Conservation (phyloP, 2,888 invertebrate species). For the Isotomurus palustris region DNA sequence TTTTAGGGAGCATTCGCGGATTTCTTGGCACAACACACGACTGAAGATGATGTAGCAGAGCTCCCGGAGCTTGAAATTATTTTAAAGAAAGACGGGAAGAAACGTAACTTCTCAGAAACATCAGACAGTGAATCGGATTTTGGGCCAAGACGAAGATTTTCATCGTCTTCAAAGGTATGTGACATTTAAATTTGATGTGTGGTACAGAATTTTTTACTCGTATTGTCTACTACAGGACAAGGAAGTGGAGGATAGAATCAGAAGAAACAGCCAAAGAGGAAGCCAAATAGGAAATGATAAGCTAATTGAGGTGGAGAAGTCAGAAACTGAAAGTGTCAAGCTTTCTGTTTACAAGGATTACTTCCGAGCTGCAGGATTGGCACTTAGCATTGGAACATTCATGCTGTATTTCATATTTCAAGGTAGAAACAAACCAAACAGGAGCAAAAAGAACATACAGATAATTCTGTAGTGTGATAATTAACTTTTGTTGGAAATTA, state of each 20-base stretch:
- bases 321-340: conserved; percentile 54
- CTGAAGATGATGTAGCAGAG: conserved; percentile 48
- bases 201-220: too few relatives aligned
- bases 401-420: conserved; percentile 48
- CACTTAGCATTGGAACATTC: conserved; percentile 48
- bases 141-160: conserved; percentile 31
- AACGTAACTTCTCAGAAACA: conserved; percentile 18
- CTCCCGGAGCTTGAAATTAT: conserved; percentile 31
- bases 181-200: too few relatives aligned
- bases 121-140: conserved; percentile 17
- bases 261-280: too few relatives aligned
- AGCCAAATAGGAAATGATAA: conserved; percentile 38
- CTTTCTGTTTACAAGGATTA: conserved; percentile 53
- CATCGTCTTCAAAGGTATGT: not conserved
- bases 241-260: too few relatives aligned
- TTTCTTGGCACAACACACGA: conserved; percentile 62
- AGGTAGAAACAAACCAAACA: too few relatives aligned
- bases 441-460: too few relatives aligned
- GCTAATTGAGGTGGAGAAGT: conserved; percentile 53
- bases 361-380: conserved; percentile 51
- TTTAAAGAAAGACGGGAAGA: conserved; percentile 23
- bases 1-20: conserved; percentile 61
- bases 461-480: too few relatives aligned
- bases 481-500: not conserved
- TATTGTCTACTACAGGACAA: too few relatives aligned